Evolutionary conservation across 2,113 vertebrate species (phyloP), one percentile per base, ranked within the genome.

Genomic region (Lepisosteus osseus): DNA sequence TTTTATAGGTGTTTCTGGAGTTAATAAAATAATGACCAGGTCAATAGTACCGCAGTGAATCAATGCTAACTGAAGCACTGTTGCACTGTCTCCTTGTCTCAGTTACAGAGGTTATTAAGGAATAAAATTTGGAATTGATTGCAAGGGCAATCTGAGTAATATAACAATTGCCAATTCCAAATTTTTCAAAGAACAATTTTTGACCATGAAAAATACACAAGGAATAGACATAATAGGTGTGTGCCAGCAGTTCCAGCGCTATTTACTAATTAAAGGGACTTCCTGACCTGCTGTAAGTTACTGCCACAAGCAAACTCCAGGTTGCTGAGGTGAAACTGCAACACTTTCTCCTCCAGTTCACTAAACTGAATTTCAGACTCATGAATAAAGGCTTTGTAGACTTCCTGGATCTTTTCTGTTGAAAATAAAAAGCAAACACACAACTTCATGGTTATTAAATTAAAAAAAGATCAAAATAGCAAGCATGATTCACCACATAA

Each of bases 301-400:
- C 93, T 99, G 67, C 96, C 97, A 7, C 97, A 99, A 76, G 96
- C 96, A 0, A 94, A 99, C 66, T 99, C 97, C 87, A 99, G 85
- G 82, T 99, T 99, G 71, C 97, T 95, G 77, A 99, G 95, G 70
- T 99, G 97, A 83, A 99, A 99, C 84, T 99, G 96, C 3, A 99
- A 90, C 2, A 99, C 96, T 69, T 97, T 95, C 76, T 96, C 95
- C 66, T 99, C 97, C 75, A 98, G 82, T 40, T 96, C 94, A 70
- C 90, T 96, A 87, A 99, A 99, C 73, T 95, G 94, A 79, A 99
- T 93, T 15, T 95, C 96, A 13, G 97, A 99, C 75, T 99, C 97
- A 68, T 97, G 93, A 70, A 96, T 88, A 70, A 99, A 99, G 43
- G 94, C 92, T 86, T 95, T 95, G 78, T 95, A 97, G 75, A 98